These are phyloP conservation scores for Alces alces DNA, from an alignment of 2,113 vertebrate genomes.

Conservation along the genomic window DNA sequence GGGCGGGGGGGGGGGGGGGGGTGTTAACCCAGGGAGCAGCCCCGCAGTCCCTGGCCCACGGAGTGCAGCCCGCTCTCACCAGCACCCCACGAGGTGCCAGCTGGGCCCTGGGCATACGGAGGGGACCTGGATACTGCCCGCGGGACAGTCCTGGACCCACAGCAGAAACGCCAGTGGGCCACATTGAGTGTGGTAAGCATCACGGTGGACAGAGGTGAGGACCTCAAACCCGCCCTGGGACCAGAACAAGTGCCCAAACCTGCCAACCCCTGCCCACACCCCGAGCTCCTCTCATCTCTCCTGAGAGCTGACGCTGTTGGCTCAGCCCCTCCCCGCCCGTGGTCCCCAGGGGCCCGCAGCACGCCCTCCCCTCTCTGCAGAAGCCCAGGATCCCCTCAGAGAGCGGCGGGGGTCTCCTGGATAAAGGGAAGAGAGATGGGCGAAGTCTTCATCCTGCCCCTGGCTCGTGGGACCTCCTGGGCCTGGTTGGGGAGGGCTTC, in stretches of 20 bases:
- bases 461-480: fast-evolving
- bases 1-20: too few relatives aligned
- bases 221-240: background rate
- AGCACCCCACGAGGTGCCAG: background rate
- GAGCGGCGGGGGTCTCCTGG: background rate
- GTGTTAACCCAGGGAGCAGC: fast-evolving
- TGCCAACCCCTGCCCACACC: background rate
- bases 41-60: fast-evolving
- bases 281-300: too few relatives aligned
- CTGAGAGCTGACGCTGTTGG: fast-evolving
- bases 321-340: background rate
- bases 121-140: fast-evolving
- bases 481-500: background rate
- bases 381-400: fast-evolving
- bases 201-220: background rate
- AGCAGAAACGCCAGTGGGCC: background rate
- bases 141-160: too few relatives aligned
- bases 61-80: fast-evolving
- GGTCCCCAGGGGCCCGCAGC: background rate
- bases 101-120: background rate
- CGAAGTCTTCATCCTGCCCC: background rate
- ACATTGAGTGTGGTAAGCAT: fast-evolving
- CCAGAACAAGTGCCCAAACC: background rate
- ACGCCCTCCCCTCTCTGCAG: too few relatives aligned
- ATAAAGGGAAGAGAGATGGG: background rate